Percentiles rank a stretch among this genome's conserved stretches.
Conservation (phyloP, 2,113 vertebrate species). For the Salvelinus sp. region DNA sequence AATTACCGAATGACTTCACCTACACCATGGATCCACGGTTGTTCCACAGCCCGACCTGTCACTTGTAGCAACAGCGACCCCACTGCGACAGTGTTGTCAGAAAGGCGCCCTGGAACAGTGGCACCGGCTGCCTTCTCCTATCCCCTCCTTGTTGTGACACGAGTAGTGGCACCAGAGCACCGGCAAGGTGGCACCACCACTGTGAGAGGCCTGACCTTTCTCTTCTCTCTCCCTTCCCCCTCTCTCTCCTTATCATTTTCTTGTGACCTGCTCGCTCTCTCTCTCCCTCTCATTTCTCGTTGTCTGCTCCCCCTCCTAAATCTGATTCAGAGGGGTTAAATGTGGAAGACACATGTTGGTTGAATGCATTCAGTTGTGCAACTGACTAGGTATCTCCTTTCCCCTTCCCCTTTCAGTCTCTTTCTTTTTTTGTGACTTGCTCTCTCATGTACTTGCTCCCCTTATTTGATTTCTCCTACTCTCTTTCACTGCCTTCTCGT, state of each 20-base stretch:
- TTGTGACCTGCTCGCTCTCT: neutral
- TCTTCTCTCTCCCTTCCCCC: neutral
- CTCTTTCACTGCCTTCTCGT: neutral
- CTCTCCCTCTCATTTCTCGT: too few relatives aligned
- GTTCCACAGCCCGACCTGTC: constrained; percentile 32
- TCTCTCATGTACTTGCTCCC: neutral
- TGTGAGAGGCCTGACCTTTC: constrained; percentile 48
- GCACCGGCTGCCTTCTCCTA: constrained; percentile 32
- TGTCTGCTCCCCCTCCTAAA: neutral
- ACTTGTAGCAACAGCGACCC: constrained; percentile 14
- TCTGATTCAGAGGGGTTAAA: too few relatives aligned
- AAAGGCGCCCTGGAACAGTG: constrained; percentile 51
- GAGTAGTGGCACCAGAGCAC: constrained; percentile 44
- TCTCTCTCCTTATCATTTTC: neutral
- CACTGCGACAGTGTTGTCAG: constrained; percentile 37
- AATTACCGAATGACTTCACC: neutral
- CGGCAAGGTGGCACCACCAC: constrained; percentile 23
- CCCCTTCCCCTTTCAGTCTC: neutral
- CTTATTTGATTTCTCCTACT: neutral
- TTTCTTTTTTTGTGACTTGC: neutral
- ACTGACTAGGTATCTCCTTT: too few relatives aligned
- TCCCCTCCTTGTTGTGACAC: constrained; percentile 51
- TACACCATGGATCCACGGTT: constrained; percentile 7
- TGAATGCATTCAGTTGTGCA: too few relatives aligned
- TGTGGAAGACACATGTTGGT: too few relatives aligned